Evolutionary conservation across 2,797 vertebrate genomes (phyloP).

Genomic region (Toxotes lorentzi): DNA sequence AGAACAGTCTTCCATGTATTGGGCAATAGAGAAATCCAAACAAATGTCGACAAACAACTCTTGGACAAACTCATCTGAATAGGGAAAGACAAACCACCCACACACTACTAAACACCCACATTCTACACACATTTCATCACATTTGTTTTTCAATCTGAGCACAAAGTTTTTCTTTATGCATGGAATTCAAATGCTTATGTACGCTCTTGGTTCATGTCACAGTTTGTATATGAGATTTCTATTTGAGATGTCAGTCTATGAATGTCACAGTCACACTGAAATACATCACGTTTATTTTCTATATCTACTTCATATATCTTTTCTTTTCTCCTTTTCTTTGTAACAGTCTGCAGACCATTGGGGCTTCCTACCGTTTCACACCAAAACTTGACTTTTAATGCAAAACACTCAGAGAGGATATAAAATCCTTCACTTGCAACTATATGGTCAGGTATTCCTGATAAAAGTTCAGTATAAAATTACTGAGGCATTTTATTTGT

Average conservation of each 20-base stretch:
- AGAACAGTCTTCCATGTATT: conserved; percentile 93
- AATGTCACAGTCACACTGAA: conserved; percentile 57
- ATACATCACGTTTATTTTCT: conserved; percentile 32
- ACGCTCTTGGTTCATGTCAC: conserved; percentile 40
- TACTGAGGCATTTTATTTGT: background rate
- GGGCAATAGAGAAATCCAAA: conserved; percentile 92
- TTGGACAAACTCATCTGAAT: conserved; percentile 74
- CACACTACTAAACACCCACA: too few relatives aligned
- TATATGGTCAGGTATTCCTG: conserved; percentile 4
- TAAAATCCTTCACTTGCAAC: background rate
- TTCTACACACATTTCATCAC: conserved; percentile 56
- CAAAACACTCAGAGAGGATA: conserved; percentile 15
- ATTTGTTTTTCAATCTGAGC: conserved; percentile 52
- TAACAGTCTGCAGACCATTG: conserved; percentile 56
- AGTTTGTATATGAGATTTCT: conserved; percentile 52
- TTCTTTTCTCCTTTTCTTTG: conserved; percentile 2
- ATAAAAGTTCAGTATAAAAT: conserved; percentile 8
- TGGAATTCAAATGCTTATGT: conserved; percentile 33
- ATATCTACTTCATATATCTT: background rate
- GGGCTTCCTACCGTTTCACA: conserved; percentile 53
- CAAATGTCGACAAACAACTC: conserved; percentile 79
- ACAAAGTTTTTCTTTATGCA: conserved; percentile 43
- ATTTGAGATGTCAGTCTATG: conserved; percentile 38
- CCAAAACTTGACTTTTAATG: conserved; percentile 43
- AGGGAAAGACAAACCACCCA: conserved; percentile 60